A percentile compares a stretch with the other conserved stretches of the same genome.
Evolutionary conservation across 2,113 vertebrate genomes (phyloP).

Genomic region (Cathartes aura): DNA sequence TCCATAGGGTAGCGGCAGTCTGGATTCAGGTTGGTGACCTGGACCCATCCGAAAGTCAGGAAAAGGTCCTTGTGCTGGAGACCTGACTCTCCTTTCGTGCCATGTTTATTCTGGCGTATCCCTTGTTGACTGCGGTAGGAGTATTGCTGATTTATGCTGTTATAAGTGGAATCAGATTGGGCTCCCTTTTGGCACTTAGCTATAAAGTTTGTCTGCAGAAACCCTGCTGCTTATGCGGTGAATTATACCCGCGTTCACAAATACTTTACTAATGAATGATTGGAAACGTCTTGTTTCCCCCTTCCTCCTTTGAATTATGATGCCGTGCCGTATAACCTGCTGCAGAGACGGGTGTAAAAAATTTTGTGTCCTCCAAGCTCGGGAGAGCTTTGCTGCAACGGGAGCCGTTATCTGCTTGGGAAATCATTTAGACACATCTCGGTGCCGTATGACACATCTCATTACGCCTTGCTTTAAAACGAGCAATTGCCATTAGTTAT

Average conservation of each 20-base stretch:
- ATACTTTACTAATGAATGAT: conserved; percentile 71
- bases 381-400: conserved; percentile 11
- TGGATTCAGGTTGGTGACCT: not conserved
- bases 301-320: conserved; percentile 48
- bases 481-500: conserved; percentile 64
- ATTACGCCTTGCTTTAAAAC: conserved; percentile 54
- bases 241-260: conserved; percentile 49
- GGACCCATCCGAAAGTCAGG: not conserved
- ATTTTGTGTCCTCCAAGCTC: conserved; percentile 51
- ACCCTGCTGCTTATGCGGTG: conserved; percentile 32
- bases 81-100: not conserved
- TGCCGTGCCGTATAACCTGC: conserved; percentile 39
- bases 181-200: conserved; percentile 54
- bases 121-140: not conserved
- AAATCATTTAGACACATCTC: conserved; percentile 57
- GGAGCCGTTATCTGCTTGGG: not conserved
- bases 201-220: conserved; percentile 47
- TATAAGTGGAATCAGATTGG: conserved; percentile 48
- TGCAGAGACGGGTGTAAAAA: conserved; percentile 42
- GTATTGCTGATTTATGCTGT: conserved; percentile 28
- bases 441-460: conserved; percentile 62
- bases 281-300: conserved; percentile 45
- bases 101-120: not conserved
- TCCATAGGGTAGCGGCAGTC: not conserved
- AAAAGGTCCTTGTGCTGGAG: not conserved